A percentile compares a stretch with the other conserved stretches of the same genome.
phyloP scores from a whole-genome alignment of 2,797 vertebrate species.

The Sphaeramia orbicularis region DNA sequence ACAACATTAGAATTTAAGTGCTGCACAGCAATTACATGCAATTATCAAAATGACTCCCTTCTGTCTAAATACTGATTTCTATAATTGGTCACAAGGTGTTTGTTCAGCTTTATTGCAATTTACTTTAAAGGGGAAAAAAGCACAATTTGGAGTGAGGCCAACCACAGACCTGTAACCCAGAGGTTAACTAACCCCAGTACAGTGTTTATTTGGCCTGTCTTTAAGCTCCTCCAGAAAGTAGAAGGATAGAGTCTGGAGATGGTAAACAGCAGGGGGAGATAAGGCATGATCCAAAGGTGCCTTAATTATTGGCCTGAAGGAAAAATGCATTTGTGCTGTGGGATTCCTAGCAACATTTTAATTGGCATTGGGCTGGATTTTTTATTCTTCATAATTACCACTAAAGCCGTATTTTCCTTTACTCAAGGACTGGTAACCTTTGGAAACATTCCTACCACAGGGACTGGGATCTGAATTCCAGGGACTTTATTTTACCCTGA shows the following conservation, averaged over 20 bases:
- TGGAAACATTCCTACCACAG: no score
- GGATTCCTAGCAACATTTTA: conserved; percentile 5
- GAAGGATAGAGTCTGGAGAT: conserved; percentile 23
- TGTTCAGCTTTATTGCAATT: conserved; percentile 80
- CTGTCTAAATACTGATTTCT: conserved; percentile 78
- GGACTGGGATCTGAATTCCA: no score
- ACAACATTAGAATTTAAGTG: conserved; percentile 68
- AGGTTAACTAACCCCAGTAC: conserved; percentile 66
- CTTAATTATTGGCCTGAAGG: conserved; percentile 32
- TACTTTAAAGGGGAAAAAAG: conserved; percentile 62
- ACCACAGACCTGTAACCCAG: conserved; percentile 58
- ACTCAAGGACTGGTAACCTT: no score
- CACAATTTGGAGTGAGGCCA: conserved; percentile 58
- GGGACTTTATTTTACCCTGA: no score
- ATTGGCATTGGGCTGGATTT: not conserved
- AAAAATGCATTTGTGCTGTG: not conserved
- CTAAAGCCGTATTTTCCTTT: no score
- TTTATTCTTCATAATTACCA: conserved; percentile 2
- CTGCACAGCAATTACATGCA: conserved; percentile 68
- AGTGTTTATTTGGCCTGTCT: conserved; percentile 67
- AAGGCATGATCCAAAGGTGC: conserved; percentile 33
- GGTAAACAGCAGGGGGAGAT: conserved; percentile 20
- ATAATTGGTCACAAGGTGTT: conserved; percentile 73
- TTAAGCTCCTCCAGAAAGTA: conserved; percentile 37
- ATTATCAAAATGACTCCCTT: conserved; percentile 80